phyloP scores from a whole-genome alignment of 2,113 vertebrate species.

The Megaleporinus macrocephalus region DNA sequence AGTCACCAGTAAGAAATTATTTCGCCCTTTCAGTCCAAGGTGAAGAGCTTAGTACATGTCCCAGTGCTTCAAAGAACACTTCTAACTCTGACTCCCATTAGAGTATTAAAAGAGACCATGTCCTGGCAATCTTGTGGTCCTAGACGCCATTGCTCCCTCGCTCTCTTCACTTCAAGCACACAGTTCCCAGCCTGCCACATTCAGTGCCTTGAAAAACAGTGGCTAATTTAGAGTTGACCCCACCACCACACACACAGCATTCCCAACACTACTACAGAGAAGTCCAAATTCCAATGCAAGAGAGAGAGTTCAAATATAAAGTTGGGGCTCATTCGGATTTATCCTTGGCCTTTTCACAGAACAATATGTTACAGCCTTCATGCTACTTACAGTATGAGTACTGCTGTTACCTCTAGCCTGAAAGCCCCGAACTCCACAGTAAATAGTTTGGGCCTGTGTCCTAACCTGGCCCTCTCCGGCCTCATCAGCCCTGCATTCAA shows the following conservation, averaged over 20 bases:
- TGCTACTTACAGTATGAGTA: slow-evolving; percentile 27
- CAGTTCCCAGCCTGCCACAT: slow-evolving; percentile 63
- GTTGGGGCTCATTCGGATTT: slow-evolving; percentile 17
- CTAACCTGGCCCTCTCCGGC: slow-evolving; percentile 26
- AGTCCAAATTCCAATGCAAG: slow-evolving; percentile 12
- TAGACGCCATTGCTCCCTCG: slow-evolving; percentile 66
- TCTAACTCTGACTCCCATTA: slow-evolving; percentile 49
- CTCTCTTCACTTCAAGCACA: slow-evolving; percentile 12
- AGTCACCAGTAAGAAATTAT: too few species aligned
- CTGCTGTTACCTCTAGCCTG: slow-evolving; percentile 17
- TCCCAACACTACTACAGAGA: slow-evolving; percentile 19
- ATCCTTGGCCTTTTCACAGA: slow-evolving; percentile 17
- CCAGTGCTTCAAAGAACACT: slow-evolving; percentile 26
- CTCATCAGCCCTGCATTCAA: slow-evolving; percentile 30
- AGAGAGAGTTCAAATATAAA: not conserved
- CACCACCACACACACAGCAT: slow-evolving; percentile 34
- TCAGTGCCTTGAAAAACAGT: slow-evolving; percentile 54
- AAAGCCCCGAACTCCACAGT: not conserved
- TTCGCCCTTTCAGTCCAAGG: not conserved
- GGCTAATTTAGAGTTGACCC: slow-evolving; percentile 58
- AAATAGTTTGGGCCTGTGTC: slow-evolving; percentile 25
- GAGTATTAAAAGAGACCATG: slow-evolving; percentile 48
- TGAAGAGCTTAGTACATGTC: slow-evolving; percentile 6
- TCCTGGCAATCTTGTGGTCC: slow-evolving; percentile 54
- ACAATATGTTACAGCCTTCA: slow-evolving; percentile 20